A percentile compares a stretch with the other conserved stretches of the same genome.
These are phyloP conservation scores for Oxyteleia sp. DNA, from an alignment of 2,888 invertebrate species.

Conservation along the genomic window DNA sequence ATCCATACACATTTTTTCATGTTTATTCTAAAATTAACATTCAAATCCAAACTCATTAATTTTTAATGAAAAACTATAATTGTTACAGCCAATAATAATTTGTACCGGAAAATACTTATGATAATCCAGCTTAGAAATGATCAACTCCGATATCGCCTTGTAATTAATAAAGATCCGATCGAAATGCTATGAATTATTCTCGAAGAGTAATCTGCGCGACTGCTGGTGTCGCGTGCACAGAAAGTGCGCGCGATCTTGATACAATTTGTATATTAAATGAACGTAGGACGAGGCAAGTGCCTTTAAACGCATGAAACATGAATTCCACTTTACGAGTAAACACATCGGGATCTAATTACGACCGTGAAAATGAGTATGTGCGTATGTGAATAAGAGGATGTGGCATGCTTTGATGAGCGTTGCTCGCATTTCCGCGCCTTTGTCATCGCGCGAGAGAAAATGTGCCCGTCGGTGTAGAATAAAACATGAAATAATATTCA, in stretches of 20 bases:
- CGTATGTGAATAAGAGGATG: slow-evolving; percentile 76
- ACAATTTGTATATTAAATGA: slow-evolving; percentile 42
- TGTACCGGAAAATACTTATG: no score
- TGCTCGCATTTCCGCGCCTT: slow-evolving; percentile 84
- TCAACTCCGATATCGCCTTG: no score
- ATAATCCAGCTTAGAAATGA: no score
- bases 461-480: slow-evolving; percentile 77
- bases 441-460: slow-evolving; percentile 79
- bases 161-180: slow-evolving; percentile 5
- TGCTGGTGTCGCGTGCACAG: background rate
- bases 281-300: slow-evolving; percentile 26
- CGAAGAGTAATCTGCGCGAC: no score
- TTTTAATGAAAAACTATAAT: no score
- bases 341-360: slow-evolving; percentile 66
- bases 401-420: slow-evolving; percentile 77
- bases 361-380: slow-evolving; percentile 68
- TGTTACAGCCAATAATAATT: no score
- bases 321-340: slow-evolving; percentile 55
- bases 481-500: no score
- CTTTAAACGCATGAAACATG: slow-evolving; percentile 55
- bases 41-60: no score
- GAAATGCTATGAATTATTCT: slow-evolving; percentile 26
- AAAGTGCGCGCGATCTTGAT: slow-evolving; percentile 31
- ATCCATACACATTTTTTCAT: no score
- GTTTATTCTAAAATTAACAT: no score